Evolutionary conservation across 2,113 vertebrate species (phyloP).

Genomic region (Phainopepla nitens): DNA sequence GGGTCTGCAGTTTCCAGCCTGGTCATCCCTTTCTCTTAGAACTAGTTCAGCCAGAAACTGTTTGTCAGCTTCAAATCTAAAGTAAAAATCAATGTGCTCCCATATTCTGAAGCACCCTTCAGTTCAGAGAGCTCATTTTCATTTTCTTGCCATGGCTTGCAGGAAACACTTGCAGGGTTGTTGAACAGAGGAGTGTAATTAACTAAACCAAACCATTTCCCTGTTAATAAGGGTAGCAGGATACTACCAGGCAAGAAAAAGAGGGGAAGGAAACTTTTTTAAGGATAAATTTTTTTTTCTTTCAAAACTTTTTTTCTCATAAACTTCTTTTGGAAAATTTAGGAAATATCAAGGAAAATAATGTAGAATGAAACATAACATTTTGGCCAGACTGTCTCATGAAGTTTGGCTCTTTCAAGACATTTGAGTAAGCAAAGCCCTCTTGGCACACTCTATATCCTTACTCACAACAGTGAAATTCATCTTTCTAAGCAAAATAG

Average conservation of each 20-base stretch:
- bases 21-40: background rate
- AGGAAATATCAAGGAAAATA: background rate
- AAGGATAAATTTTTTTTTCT: background rate
- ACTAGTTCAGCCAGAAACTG: background rate
- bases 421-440: background rate
- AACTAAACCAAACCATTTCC: conserved; percentile 4
- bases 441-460: background rate
- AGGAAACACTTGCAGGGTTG: background rate
- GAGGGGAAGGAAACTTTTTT: background rate
- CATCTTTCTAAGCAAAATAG: background rate
- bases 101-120: background rate
- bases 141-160: conserved; percentile 14
- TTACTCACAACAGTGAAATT: background rate
- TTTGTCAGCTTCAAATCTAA: background rate
- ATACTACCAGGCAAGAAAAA: background rate
- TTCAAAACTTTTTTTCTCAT: background rate
- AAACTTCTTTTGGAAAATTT: background rate
- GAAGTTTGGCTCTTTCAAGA: background rate
- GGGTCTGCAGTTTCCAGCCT: background rate
- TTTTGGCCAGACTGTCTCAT: background rate
- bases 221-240: background rate
- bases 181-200: conserved; percentile 6
- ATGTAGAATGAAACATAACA: background rate
- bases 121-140: background rate
- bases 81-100: background rate